These are phyloP conservation scores for Cavia porcellus DNA, from an alignment of 2,113 vertebrate genomes.

Conservation along the genomic window DNA sequence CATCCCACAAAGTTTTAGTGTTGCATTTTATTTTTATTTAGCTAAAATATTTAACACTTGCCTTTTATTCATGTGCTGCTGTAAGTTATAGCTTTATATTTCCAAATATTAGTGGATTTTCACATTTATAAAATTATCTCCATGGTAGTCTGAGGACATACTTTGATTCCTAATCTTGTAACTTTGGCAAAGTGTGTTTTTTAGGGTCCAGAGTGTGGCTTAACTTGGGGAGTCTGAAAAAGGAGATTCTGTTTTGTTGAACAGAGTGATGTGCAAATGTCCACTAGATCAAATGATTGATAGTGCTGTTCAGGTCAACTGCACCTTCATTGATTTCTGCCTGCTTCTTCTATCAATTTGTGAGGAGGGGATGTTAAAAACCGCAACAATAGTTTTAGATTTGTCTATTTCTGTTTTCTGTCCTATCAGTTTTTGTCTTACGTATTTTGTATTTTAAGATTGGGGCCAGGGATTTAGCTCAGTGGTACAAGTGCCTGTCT, in stretches of 20 bases:
- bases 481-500: too few species aligned
- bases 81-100: not conserved
- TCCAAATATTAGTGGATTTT: not conserved
- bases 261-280: not conserved
- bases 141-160: not conserved
- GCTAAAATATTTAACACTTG: slow-evolving; percentile 8
- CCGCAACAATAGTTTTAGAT: not conserved
- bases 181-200: not conserved
- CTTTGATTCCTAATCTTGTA: not conserved
- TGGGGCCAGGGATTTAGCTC: too few species aligned
- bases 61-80: not conserved
- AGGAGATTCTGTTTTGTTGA: not conserved
- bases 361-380: not conserved
- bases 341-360: slow-evolving; percentile 30
- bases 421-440: not conserved
- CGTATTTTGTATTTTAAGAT: not conserved
- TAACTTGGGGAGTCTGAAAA: not conserved
- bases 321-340: slow-evolving; percentile 25
- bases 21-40: slow-evolving; percentile 4
- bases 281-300: slow-evolving; percentile 7
- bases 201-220: not conserved
- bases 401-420: not conserved
- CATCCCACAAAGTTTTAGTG: not conserved
- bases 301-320: not conserved
- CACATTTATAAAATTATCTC: not conserved